Conservation (phyloP, 2,113 vertebrate species). For the Lepus americanus region DNA sequence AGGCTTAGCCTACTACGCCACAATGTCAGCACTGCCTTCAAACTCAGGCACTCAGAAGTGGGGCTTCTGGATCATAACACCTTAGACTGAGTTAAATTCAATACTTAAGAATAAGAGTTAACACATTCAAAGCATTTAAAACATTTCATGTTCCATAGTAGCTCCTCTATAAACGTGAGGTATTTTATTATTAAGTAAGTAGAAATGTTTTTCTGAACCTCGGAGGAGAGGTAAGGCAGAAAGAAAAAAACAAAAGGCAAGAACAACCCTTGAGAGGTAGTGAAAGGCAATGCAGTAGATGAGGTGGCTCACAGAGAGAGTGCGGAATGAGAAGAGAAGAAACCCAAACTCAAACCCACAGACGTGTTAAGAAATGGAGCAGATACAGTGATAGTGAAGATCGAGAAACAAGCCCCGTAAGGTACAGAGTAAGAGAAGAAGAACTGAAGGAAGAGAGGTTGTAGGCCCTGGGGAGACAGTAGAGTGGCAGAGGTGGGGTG, state of each 20-base stretch:
- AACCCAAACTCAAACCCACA: background rate
- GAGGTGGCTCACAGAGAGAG: background rate
- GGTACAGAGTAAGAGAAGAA: background rate
- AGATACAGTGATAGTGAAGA: background rate
- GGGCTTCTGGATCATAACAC: background rate
- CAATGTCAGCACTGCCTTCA: too few relatives aligned
- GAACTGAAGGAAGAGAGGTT: background rate
- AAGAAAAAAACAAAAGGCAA: background rate
- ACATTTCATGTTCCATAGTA: background rate
- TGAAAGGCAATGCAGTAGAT: background rate
- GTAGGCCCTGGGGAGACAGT: background rate
- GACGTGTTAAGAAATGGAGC: background rate
- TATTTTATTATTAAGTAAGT: constrained; percentile 17
- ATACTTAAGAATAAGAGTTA: background rate
- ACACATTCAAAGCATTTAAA: background rate
- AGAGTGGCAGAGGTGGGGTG: background rate
- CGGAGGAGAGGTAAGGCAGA: background rate
- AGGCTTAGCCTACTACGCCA: too few relatives aligned
- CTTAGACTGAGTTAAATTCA: background rate
- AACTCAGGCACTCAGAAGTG: background rate
- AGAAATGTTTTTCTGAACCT: background rate
- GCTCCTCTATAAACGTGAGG: background rate
- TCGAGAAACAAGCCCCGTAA: background rate
- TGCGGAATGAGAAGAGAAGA: background rate
- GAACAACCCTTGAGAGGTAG: background rate